A percentile compares a stretch with the other conserved stretches of the same genome.
Conservation (phyloP, 1,140 invertebrate genomes). For the Ostrea edulis region DNA sequence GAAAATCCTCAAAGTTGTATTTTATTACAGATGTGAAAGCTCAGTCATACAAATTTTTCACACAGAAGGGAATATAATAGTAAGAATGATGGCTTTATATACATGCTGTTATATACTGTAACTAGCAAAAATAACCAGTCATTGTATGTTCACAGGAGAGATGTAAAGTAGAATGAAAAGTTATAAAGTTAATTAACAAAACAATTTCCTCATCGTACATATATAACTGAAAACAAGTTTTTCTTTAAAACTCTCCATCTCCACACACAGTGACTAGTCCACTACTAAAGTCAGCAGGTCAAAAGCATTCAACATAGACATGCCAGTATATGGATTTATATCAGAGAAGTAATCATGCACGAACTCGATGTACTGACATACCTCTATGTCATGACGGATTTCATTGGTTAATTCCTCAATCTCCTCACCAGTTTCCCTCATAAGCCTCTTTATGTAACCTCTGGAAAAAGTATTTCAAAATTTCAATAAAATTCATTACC, state of each 20-base stretch:
- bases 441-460: slow-evolving; percentile 67
- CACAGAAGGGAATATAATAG: background rate
- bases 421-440: slow-evolving; percentile 70
- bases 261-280: background rate
- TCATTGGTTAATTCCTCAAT: slow-evolving; percentile 68
- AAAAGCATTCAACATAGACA: slow-evolving; percentile 30
- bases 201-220: too few relatives aligned
- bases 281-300: slow-evolving; percentile 19
- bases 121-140: slow-evolving; percentile 8
- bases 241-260: background rate
- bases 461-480: slow-evolving; percentile 47
- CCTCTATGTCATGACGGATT: slow-evolving; percentile 70
- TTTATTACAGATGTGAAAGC: background rate
- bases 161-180: background rate
- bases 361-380: slow-evolving; percentile 41
- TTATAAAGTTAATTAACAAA: background rate
- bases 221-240: background rate
- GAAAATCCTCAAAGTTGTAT: background rate
- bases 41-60: background rate
- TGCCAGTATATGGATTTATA: background rate
- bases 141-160: background rate
- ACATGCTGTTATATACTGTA: slow-evolving; percentile 31
- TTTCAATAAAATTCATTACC: too few relatives aligned
- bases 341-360: background rate
- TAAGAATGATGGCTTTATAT: slow-evolving; percentile 7